phyloP scores from a whole-genome alignment of 2,797 vertebrate species.

The Acanthurus tractus region DNA sequence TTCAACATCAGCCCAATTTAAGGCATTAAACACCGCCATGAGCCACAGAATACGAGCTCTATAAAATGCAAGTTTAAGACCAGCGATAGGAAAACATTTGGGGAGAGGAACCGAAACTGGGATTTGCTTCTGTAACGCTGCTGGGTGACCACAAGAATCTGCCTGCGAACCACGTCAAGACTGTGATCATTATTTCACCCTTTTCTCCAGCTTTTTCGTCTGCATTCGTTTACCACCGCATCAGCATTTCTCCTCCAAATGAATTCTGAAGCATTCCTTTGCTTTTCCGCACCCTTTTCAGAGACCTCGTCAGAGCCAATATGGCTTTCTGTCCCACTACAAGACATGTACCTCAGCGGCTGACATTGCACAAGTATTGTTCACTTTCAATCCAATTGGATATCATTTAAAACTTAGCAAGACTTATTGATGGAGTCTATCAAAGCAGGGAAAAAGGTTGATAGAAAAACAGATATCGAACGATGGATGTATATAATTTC shows the following conservation, averaged over 20 bases:
- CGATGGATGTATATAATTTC: constrained; percentile 11
- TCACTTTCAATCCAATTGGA: constrained; percentile 82
- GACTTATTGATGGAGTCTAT: neutral
- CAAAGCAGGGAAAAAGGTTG: neutral
- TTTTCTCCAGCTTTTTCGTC: constrained; percentile 84
- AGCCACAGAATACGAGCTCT: constrained; percentile 61
- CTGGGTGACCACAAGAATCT: constrained; percentile 83
- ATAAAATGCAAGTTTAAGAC: constrained; percentile 75
- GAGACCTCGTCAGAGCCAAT: constrained; percentile 85
- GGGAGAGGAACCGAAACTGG: constrained; percentile 70
- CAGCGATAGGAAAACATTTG: constrained; percentile 81
- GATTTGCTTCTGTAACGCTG: constrained; percentile 78
- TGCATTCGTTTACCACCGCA: constrained; percentile 93
- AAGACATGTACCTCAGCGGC: constrained; percentile 84
- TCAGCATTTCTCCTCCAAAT: constrained; percentile 90
- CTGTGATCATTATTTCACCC: constrained; percentile 79
- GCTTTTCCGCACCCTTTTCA: constrained; percentile 86
- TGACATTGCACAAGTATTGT: constrained; percentile 73
- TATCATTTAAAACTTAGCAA: constrained; percentile 40
- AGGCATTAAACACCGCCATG: constrained; percentile 43
- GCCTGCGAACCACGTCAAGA: constrained; percentile 80
- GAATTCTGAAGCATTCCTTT: constrained; percentile 91
- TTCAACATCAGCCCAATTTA: constrained; percentile 57
- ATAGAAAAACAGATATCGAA: neutral
- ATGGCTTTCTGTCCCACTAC: constrained; percentile 66